Evolutionary conservation across 2,113 vertebrate genomes (phyloP).

Genomic region (Microcebus lehilahytsara): DNA sequence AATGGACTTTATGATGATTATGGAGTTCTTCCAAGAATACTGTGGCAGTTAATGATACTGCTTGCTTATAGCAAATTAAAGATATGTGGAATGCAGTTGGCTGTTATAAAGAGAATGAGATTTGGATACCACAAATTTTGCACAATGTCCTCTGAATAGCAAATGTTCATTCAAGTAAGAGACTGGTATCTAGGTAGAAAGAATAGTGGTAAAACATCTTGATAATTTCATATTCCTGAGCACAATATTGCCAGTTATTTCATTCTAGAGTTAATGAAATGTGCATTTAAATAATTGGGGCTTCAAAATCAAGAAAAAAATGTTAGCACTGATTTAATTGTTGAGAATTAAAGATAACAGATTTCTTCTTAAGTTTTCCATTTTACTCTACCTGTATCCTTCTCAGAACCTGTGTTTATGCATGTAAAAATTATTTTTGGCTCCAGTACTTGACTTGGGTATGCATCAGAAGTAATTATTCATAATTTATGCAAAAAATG

Average conservation of each 20-base stretch:
- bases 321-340: not conserved
- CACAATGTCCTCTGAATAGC: not conserved
- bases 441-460: not conserved
- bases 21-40: not conserved
- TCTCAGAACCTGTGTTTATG: not conserved
- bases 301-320: not conserved
- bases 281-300: not conserved
- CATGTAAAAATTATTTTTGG: not conserved
- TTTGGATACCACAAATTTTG: not conserved
- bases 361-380: not conserved
- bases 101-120: not conserved
- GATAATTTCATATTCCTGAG: not conserved
- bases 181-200: not conserved
- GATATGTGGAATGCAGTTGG: not conserved
- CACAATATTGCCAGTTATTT: not conserved
- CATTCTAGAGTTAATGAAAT: not conserved
- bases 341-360: not conserved
- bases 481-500: not conserved
- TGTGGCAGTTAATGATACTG: not conserved
- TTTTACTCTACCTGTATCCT: not conserved
- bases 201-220: not conserved
- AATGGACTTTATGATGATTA: not conserved
- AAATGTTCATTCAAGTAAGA: not conserved
- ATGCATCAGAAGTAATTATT: not conserved
- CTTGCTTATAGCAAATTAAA: not conserved